Evolutionary conservation across 2,797 vertebrate genomes (phyloP), one percentile per base, ranked within the genome.

Genomic region (Sus cebifrons): DNA sequence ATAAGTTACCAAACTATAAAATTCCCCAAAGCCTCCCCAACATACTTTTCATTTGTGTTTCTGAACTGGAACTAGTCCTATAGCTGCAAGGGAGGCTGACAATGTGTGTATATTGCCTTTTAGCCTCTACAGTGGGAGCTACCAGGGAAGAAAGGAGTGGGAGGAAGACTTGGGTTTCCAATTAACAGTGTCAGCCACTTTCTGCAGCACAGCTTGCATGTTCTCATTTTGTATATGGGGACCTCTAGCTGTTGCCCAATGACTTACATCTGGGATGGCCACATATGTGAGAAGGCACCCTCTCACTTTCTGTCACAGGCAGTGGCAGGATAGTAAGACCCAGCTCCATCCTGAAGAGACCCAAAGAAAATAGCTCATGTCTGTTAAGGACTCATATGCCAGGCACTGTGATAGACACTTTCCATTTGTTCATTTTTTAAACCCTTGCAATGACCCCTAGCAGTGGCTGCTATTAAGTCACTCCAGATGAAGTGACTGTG

Each of bases 31-130:
- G 49, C 60, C 49, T 32, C 14, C 2, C 29, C 49, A 32, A 20
- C 4, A 23, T 25, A 58, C 2, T 44, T 49, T 14, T 78, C 10
- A 10, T 65, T 13, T 52, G 20, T 74, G 58, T 62, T 82, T 71
- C 89, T 44, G 44, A 91, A 78, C 27, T 3, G 79, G 64, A 36
- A 25, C 25, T 21, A 5, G 6, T 27, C 10, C 52, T 8, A 10
- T 88, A 89, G 89, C 95, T 94, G 86, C 93, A 91, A 97, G 74
- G 52, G 91, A 93, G 25, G 83, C 73, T 58, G 86, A 27, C 12
- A 54, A 1, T 14, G 3, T 49, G 27, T 5, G 0, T 2, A 5
- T 20, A 16, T 20, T 65, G 32, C 11, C 52, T 56, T 52, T 20
- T 21, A n/a, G 17, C 4, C 7, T 94, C 60, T 75, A 0, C 9